A percentile compares a stretch with the other conserved stretches of the same genome.
phyloP scores from a whole-genome alignment of 1,140 invertebrate species.

The Euwallacea similis region DNA sequence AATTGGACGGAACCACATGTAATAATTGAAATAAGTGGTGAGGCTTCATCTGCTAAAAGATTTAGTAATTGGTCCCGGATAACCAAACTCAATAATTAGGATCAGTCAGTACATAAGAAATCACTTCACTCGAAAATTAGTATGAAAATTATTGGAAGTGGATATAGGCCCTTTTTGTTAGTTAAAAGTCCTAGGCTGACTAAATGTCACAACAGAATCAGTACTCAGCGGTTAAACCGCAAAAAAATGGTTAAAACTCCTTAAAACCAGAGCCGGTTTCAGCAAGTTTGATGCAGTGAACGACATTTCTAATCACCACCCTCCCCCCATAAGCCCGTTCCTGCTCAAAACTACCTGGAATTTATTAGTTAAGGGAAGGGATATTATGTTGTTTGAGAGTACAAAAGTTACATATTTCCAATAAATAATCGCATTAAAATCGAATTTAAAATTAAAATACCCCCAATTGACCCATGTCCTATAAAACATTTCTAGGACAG shows the following conservation, averaged over 20 bases:
- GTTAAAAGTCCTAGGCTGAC: no score
- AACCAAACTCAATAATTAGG: background rate
- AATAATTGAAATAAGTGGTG: background rate
- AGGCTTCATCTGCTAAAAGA: background rate
- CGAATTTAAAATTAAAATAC: background rate
- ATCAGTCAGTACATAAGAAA: background rate
- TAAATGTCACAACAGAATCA: no score
- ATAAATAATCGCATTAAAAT: background rate
- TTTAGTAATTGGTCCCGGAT: background rate
- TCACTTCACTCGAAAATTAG: background rate
- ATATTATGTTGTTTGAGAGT: background rate
- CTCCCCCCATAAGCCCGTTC: no score
- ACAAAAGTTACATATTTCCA: background rate
- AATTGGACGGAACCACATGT: background rate
- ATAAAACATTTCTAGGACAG: background rate
- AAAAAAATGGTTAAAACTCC: no score
- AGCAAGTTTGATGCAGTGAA: no score
- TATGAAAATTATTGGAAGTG: no score
- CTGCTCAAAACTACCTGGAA: background rate
- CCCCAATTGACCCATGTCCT: background rate
- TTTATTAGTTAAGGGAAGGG: background rate
- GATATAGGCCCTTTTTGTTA: no score
- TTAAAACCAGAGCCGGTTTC: no score
- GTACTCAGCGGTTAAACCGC: no score
- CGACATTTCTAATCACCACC: no score